Evolutionary conservation across 2,113 vertebrate genomes (phyloP).

Genomic region (Phyllostomus hastatus): DNA sequence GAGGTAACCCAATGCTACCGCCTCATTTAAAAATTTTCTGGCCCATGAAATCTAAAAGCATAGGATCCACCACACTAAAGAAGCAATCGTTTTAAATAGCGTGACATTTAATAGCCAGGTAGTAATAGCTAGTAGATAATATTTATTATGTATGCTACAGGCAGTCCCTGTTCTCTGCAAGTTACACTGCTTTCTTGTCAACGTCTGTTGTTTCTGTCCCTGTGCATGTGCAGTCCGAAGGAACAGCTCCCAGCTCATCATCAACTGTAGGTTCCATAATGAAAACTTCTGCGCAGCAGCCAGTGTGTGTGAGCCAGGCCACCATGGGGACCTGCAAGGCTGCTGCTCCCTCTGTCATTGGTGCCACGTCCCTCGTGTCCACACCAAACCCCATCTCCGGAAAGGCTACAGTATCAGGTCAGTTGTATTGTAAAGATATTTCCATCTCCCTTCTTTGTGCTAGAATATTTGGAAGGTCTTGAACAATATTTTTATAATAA

Average conservation of each 20-base stretch:
- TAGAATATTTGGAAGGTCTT: conserved; percentile 8
- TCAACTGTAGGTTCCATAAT: conserved; percentile 67
- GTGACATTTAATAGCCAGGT: not conserved
- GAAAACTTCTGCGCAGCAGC: conserved; percentile 79
- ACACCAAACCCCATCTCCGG: conserved; percentile 81
- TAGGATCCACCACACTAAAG: not conserved
- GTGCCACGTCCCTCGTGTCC: conserved; percentile 85
- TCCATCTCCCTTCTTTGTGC: not conserved
- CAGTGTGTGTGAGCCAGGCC: conserved; percentile 76
- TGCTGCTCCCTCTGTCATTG: conserved; percentile 75
- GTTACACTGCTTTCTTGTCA: not conserved
- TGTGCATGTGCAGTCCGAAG: conserved; percentile 72
- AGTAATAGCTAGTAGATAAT: not conserved
- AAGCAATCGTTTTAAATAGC: not conserved
- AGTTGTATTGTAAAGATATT: not conserved
- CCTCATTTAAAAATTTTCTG: not conserved
- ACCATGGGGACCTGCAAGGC: conserved; percentile 75
- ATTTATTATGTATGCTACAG: not conserved
- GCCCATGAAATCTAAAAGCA: not conserved
- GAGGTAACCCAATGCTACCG: not conserved
- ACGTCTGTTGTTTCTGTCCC: not conserved
- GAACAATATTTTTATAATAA: not conserved
- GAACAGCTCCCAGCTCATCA: conserved; percentile 65
- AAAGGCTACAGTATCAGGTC: conserved; percentile 92
- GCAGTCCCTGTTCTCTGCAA: not conserved